A percentile compares a stretch with the other conserved stretches of the same genome.
Evolutionary conservation across 92 coral and sea anemone genomes (phyloP).

Genomic region (Palythoa heliodiscus): DNA sequence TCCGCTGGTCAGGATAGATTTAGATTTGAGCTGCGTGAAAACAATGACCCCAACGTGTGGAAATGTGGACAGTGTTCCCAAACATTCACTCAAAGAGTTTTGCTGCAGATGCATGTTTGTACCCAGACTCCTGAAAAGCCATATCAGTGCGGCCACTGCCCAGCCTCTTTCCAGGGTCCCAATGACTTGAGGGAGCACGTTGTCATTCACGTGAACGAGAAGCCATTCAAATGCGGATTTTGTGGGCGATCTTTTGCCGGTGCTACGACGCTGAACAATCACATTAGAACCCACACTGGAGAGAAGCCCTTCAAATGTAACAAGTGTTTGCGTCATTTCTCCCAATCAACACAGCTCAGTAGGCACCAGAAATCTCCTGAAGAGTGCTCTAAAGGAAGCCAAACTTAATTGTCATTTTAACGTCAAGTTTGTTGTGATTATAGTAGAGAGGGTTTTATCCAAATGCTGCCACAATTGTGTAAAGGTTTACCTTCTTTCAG

Average conservation of each 20-base stretch:
- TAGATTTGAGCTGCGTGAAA: conserved; percentile 59
- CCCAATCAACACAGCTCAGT: conserved; percentile 97
- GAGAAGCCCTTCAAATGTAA: conserved; percentile 96
- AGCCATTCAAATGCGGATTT: conserved; percentile 98
- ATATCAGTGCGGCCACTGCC: conserved; percentile 97
- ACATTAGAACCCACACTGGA: conserved; percentile 97
- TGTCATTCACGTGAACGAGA: conserved; percentile 94
- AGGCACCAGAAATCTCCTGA: conserved; percentile 91
- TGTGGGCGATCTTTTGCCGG: conserved; percentile 99
- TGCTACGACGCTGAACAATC: conserved; percentile 97
- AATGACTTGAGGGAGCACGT: conserved; percentile 94
- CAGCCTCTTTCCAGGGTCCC: conserved; percentile 90
- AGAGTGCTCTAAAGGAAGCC: conserved; percentile 62
- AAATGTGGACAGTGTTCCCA: conserved; percentile 94
- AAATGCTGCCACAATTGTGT: not conserved
- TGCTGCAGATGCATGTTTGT: conserved; percentile 98
- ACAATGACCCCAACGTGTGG: conserved; percentile 83
- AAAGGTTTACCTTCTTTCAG: no score
- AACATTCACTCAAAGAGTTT: conserved; percentile 92
- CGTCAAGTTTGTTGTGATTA: not conserved
- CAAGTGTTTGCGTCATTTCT: conserved; percentile 80
- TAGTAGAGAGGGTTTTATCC: not conserved
- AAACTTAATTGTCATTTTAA: not conserved
- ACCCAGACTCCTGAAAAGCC: conserved; percentile 89
- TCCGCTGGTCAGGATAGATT: conserved; percentile 39